These are phyloP conservation scores for Torymus aiolomorphi DNA, from an alignment of 2,888 invertebrate genomes.

Conservation along the genomic window DNA sequence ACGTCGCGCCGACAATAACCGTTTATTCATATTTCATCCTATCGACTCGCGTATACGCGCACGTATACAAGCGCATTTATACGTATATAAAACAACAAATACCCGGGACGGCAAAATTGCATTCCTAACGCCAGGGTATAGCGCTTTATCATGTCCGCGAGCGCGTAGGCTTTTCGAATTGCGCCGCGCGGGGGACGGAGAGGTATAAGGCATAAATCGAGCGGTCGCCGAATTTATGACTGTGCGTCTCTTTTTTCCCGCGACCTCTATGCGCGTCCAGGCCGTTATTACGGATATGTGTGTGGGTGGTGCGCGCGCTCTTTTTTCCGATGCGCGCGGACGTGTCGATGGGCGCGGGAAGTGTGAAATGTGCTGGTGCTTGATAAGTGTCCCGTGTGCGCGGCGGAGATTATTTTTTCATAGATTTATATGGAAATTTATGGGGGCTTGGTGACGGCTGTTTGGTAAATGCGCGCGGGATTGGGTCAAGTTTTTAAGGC, in stretches of 20 bases:
- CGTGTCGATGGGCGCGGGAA: no score
- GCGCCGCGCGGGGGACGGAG: no score
- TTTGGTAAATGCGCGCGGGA: no score
- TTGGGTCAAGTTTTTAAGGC: no score
- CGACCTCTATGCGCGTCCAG: neutral
- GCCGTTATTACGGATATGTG: no score
- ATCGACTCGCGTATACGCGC: neutral
- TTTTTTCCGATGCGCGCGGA: no score
- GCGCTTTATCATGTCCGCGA: conserved; percentile 41
- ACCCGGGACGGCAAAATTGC: conserved; percentile 36
- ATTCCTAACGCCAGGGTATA: conserved; percentile 34
- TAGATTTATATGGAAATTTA: no score
- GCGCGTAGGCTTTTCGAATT: conserved; percentile 35
- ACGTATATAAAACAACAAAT: conserved; percentile 36
- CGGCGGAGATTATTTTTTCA: no score
- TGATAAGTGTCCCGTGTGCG: no score
- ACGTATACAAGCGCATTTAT: neutral
- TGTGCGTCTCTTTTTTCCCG: conserved; percentile 18
- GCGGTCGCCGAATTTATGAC: conserved; percentile 39
- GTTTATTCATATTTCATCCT: conserved; percentile 47
- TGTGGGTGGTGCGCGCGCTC: no score
- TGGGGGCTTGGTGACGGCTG: no score
- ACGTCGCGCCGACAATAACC: conserved; percentile 45
- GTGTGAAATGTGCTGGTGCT: no score
- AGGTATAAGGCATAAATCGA: conserved; percentile 35